A percentile compares a stretch with the other conserved stretches of the same genome.
Conservation (phyloP, 1,140 invertebrate species). For the Daktulosphaira vitifoliae region DNA sequence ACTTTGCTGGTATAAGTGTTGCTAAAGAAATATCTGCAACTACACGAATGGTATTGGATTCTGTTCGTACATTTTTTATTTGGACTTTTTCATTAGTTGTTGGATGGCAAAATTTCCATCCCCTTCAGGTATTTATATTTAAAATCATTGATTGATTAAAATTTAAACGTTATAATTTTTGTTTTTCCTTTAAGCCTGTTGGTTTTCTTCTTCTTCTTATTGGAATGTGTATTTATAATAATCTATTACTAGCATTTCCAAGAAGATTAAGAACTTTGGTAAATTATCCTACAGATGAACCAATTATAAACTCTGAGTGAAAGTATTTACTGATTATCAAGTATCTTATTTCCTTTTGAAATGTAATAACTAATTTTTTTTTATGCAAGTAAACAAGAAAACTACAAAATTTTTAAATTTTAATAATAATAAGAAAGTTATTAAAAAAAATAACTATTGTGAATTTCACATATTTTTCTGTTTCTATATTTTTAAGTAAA, state of each 20-base stretch:
- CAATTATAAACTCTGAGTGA: slow-evolving; percentile 10
- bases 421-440: too few relatives aligned
- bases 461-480: too few relatives aligned
- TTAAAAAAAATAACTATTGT: too few relatives aligned
- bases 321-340: too few relatives aligned
- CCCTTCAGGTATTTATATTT: slow-evolving; percentile 59
- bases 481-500: too few relatives aligned
- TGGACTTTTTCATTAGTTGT: slow-evolving; percentile 71
- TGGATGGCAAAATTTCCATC: slow-evolving; percentile 70
- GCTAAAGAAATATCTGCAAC: slow-evolving; percentile 89
- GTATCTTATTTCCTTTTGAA: too few relatives aligned
- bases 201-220: slow-evolving; percentile 63
- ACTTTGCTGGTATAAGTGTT: slow-evolving; percentile 91
- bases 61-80: slow-evolving; percentile 78
- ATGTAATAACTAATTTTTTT: too few relatives aligned
- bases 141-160: too few relatives aligned
- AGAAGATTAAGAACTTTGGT: slow-evolving; percentile 22
- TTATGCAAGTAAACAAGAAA: too few relatives aligned
- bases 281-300: slow-evolving; percentile 26
- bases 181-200: slow-evolving; percentile 49
- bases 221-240: slow-evolving; percentile 72
- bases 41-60: slow-evolving; percentile 86
- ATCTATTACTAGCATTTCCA: slow-evolving; percentile 46
- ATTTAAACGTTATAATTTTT: too few relatives aligned
- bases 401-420: too few relatives aligned